Conservation (phyloP, 2,797 vertebrate species). For the Pampus argenteus region DNA sequence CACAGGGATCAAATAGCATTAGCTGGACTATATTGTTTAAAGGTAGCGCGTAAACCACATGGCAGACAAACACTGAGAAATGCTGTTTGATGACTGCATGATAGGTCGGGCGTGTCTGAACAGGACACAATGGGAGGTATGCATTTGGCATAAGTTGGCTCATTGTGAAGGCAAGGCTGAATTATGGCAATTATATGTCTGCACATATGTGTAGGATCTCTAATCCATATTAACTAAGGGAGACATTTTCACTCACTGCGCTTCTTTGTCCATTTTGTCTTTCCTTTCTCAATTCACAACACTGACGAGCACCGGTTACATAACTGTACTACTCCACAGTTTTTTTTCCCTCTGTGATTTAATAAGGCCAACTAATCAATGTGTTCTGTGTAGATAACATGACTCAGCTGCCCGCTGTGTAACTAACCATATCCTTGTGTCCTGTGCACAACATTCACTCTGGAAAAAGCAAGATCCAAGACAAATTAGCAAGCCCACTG, state of each 20-base stretch:
- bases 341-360: conserved; percentile 69
- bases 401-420: conserved; percentile 64
- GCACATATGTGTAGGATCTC: neutral
- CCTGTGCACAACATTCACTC: conserved; percentile 28
- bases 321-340: conserved; percentile 81
- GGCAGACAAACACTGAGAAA: neutral
- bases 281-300: conserved; percentile 67
- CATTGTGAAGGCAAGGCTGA: neutral
- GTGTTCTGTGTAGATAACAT: conserved; percentile 72
- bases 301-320: conserved; percentile 78
- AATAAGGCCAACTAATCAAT: conserved; percentile 75
- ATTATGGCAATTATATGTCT: neutral
- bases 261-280: conserved; percentile 64
- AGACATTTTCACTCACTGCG: conserved; percentile 62
- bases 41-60: too few species aligned
- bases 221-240: conserved; percentile 36
- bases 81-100: neutral
- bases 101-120: neutral
- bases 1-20: neutral
- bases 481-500: conserved; percentile 3
- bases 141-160: neutral
- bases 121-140: neutral
- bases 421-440: conserved; percentile 44
- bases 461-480: conserved; percentile 10
- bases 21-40: neutral